These are phyloP conservation scores for Macrotus californicus DNA, from an alignment of 2,113 vertebrate genomes.

Conservation along the genomic window DNA sequence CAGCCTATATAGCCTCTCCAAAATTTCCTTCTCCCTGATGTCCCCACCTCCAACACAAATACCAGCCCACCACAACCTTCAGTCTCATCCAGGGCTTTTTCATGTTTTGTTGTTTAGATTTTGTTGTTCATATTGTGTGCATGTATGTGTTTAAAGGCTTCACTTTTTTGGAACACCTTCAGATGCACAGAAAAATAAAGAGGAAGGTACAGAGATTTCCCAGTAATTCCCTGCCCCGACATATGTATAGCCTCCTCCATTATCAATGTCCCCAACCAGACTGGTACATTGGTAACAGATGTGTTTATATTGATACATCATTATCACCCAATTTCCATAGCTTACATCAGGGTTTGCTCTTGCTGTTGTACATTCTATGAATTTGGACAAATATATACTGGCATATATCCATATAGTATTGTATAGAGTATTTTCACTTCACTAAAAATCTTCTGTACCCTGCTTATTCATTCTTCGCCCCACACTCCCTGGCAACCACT, in stretches of 20 bases:
- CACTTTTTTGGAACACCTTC: not conserved
- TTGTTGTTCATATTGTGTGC: not conserved
- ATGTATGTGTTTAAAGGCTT: not conserved
- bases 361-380: not conserved
- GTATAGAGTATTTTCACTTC: not conserved
- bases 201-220: not conserved
- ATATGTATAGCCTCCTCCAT: not conserved
- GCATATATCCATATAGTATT: not conserved
- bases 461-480: not conserved
- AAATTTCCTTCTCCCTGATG: not conserved
- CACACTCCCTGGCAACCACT: not conserved
- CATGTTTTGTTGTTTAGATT: not conserved
- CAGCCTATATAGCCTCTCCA: not conserved
- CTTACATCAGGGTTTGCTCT: not conserved
- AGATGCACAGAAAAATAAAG: not conserved
- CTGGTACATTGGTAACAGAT: not conserved
- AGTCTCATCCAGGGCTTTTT: not conserved
- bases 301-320: not conserved
- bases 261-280: not conserved
- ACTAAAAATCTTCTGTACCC: not conserved
- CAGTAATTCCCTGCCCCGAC: not conserved
- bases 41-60: not conserved
- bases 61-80: not conserved
- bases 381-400: not conserved
- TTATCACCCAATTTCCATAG: not conserved